A percentile compares a stretch with the other conserved stretches of the same genome.
phyloP scores from a whole-genome alignment of 2,888 invertebrate genomes.

The Octonoba sinensis region DNA sequence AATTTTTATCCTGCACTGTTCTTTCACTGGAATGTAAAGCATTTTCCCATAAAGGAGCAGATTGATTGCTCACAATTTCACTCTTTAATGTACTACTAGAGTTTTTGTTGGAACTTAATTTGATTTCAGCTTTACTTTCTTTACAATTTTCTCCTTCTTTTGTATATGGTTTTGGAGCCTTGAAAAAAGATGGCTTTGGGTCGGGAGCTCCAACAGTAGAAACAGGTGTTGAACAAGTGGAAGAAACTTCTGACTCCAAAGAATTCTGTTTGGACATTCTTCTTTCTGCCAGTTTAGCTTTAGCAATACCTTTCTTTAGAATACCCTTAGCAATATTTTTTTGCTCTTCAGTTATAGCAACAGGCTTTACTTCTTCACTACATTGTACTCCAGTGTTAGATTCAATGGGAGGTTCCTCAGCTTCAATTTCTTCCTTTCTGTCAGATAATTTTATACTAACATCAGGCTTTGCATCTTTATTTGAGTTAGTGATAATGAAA shows the following conservation, averaged over 20 bases:
- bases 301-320: constrained; percentile 58
- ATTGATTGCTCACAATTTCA: constrained; percentile 8
- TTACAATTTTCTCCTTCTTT: constrained; percentile 46
- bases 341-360: constrained; percentile 55
- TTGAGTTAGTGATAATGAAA: constrained; percentile 13
- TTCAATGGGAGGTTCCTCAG: not conserved
- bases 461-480: constrained; percentile 12
- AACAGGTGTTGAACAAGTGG: constrained; percentile 35
- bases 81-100: constrained; percentile 42
- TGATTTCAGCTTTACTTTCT: constrained; percentile 61
- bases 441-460: constrained; percentile 21
- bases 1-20: constrained; percentile 24
- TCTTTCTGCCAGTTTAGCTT: constrained; percentile 59
- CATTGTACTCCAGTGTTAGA: not conserved
- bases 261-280: constrained; percentile 61
- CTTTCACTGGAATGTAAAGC: constrained; percentile 23
- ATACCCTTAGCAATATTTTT: constrained; percentile 62
- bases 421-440: constrained; percentile 62
- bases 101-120: constrained; percentile 44
- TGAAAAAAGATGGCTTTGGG: constrained; percentile 57
- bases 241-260: constrained; percentile 54
- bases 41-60: constrained; percentile 55
- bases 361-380: not conserved
- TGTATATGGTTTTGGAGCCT: constrained; percentile 55
- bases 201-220: constrained; percentile 51